Evolutionary conservation across 2,113 vertebrate species (phyloP).

Genomic region (Anguilla rostrata): DNA sequence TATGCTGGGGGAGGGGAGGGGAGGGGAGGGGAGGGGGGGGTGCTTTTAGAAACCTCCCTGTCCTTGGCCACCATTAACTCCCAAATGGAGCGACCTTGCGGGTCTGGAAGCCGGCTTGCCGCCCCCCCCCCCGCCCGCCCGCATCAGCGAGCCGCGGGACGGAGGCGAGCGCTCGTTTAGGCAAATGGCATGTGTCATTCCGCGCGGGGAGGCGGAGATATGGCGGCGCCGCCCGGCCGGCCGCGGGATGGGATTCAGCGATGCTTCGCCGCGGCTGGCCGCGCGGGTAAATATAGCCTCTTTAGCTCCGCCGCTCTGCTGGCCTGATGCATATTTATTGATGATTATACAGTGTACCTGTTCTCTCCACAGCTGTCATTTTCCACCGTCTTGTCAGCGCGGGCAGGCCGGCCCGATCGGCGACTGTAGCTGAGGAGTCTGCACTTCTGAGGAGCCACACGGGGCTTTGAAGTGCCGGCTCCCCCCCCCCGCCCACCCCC

Average conservation of each 20-base stretch:
- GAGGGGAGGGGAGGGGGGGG: too few species aligned
- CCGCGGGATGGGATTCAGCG: neutral
- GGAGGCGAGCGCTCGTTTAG: neutral
- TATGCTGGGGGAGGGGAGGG: too few species aligned
- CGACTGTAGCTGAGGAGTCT: neutral
- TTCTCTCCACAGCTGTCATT: neutral
- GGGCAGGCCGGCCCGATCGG: constrained; percentile 2
- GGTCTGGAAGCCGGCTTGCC: neutral
- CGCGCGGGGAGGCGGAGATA: neutral
- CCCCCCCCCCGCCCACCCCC: neutral
- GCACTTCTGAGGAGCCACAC: neutral
- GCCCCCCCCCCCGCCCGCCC: neutral
- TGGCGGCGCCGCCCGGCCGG: neutral
- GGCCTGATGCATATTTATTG: neutral
- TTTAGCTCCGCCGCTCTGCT: neutral
- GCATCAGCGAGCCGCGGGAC: neutral
- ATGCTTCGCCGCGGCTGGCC: too few species aligned
- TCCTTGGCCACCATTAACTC: neutral
- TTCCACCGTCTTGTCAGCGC: neutral
- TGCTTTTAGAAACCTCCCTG: neutral
- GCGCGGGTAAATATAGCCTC: neutral
- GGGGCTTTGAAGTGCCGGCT: neutral
- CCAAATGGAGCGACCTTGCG: constrained; percentile 1
- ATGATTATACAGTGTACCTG: neutral
- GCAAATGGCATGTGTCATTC: neutral